Conservation (phyloP, 2,113 vertebrate species). For the Nothocercus julius region DNA sequence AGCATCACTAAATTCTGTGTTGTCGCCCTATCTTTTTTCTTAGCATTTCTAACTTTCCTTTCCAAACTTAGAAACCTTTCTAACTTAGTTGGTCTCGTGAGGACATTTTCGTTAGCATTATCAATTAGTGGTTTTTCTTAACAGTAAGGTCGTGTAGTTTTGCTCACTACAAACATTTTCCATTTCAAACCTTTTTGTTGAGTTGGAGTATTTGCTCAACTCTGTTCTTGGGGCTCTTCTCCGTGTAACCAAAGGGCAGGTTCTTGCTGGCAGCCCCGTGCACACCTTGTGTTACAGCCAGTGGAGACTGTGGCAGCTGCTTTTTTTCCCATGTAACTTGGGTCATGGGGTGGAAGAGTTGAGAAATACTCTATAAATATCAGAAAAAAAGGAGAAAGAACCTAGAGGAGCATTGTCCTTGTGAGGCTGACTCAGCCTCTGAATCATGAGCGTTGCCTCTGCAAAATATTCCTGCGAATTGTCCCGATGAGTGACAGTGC, state of each 20-base stretch:
- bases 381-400: background rate
- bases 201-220: constrained; percentile 23
- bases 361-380: background rate
- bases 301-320: background rate
- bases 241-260: background rate
- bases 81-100: background rate
- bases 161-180: background rate
- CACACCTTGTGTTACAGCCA: background rate
- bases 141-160: background rate
- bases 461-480: background rate
- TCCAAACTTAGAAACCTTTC: too few relatives aligned
- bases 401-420: background rate
- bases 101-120: background rate
- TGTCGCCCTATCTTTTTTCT: background rate
- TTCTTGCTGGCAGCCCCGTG: background rate
- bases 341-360: background rate
- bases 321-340: background rate
- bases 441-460: background rate
- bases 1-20: constrained; percentile 26
- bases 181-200: constrained; percentile 29
- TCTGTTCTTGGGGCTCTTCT: background rate
- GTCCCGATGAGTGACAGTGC: rapidly evolving
- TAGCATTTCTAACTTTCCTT: background rate
- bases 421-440: background rate
- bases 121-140: background rate